Evolutionary conservation across 1,140 invertebrate species (phyloP), one percentile per base, ranked within the genome.

Genomic region (Harpegnathos saltator): DNA sequence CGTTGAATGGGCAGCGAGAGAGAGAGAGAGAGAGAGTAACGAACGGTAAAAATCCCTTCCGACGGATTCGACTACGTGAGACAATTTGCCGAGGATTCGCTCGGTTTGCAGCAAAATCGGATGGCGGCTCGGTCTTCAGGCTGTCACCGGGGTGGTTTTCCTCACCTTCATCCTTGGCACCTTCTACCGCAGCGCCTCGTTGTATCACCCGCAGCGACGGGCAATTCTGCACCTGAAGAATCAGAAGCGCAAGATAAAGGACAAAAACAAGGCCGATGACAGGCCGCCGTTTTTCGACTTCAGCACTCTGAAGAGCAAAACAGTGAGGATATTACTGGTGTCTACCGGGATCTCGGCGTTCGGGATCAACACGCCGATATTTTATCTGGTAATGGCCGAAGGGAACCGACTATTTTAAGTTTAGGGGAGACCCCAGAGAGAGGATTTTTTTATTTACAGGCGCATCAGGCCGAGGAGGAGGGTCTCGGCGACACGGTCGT

Each of bases 221-320:
- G 98, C 98, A 38, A 98, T 98, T 86, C 95, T 98, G 19, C 98
- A 98, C 91, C 95, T 98, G 74, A 98, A 98, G 92, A 98, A 98
- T 91, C 98, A 98, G 93, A 98, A 98, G 90, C 95, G 97, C 66
- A 98, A 98, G 92, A 96, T 97, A 92, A 97, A 97, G 89, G 96
- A 97, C 88, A 97, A 96, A 85, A 97, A 96, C 89, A 96, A 96
- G 86, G 91, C 95, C 1, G 97, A 98, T 78, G 97, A 98, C 82
- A 96, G 96, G 82, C 96, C 96, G 3, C 97, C 97, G 0, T 98
- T 98, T 94, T 97, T 98, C 89, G 98, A 98, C 91, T 97, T 98
- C 89, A 97, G 96, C 29, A 97, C 97, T 9, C 95, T 98, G 24
- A 96, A 96, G 89, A 98, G 97, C 88, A 97, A 97, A 91, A 98